Evolutionary conservation across 2,888 invertebrate species (phyloP).

Genomic region (Noctua janthe): DNA sequence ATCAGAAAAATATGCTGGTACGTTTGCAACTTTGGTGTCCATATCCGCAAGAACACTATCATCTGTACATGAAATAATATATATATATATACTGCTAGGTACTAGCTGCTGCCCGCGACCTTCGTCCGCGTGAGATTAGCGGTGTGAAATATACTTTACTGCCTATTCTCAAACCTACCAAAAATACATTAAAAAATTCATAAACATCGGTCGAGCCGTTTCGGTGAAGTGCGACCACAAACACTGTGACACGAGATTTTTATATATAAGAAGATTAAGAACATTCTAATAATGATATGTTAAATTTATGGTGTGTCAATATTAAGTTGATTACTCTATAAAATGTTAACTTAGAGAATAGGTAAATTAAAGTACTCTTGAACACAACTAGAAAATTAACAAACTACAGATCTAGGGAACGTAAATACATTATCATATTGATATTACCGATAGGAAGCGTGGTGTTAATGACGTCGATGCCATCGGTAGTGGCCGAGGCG

Average conservation of each 20-base stretch:
- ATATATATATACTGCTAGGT: background rate
- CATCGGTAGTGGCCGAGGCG: conserved; percentile 72
- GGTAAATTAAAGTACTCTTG: background rate
- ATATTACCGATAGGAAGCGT: conserved; percentile 76
- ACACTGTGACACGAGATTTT: no score
- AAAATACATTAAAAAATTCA: no score
- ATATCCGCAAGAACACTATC: conserved; percentile 79
- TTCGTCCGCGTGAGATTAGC: no score
- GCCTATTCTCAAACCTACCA: no score
- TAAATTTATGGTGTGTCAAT: background rate
- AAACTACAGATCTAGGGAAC: background rate
- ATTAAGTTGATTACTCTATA: background rate
- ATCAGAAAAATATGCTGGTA: conserved; percentile 83
- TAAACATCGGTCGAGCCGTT: no score
- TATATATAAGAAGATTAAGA: background rate
- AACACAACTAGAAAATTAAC: background rate
- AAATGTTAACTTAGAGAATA: background rate
- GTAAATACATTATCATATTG: background rate
- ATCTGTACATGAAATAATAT: conserved; percentile 70
- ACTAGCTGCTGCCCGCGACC: no score
- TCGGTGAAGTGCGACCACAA: no score
- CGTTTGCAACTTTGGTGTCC: conserved; percentile 76
- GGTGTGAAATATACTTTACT: no score
- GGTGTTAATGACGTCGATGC: conserved; percentile 77
- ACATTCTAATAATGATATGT: background rate